phyloP scores from a whole-genome alignment of 2,888 invertebrate species.

The Linnaemya vulpina region DNA sequence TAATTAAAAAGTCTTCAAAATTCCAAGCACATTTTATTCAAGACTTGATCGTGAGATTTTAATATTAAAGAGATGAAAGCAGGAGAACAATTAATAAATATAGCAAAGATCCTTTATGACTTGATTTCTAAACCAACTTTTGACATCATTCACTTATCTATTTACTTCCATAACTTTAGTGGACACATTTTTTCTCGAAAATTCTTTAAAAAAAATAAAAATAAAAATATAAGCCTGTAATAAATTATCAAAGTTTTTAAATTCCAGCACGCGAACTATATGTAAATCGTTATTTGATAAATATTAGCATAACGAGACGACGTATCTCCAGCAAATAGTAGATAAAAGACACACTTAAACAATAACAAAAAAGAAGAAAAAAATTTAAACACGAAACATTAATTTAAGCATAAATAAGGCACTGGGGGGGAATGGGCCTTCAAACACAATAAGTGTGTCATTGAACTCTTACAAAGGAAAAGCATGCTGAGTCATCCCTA shows the following conservation, averaged over 20 bases:
- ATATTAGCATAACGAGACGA: background rate
- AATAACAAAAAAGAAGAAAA: background rate
- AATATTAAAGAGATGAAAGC: too few relatives aligned
- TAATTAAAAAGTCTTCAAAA: too few relatives aligned
- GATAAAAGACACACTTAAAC: background rate
- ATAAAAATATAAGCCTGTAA: background rate
- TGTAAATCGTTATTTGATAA: background rate
- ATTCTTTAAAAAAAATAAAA: background rate
- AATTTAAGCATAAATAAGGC: slow-evolving; percentile 28
- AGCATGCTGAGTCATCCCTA: slow-evolving; percentile 40
- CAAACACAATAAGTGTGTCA: slow-evolving; percentile 35
- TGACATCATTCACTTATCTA: background rate
- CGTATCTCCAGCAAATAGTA: slow-evolving; percentile 7
- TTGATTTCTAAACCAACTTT: too few relatives aligned
- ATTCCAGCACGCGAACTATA: background rate
- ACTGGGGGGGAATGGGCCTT: background rate
- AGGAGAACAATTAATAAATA: too few relatives aligned
- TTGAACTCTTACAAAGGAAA: slow-evolving; percentile 37
- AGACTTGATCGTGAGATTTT: too few relatives aligned
- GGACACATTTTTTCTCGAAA: background rate
- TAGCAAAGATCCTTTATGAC: too few relatives aligned
- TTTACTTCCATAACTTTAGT: background rate
- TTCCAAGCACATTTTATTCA: too few relatives aligned
- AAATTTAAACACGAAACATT: slow-evolving; percentile 20
- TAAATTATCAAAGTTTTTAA: background rate